A percentile compares a stretch with the other conserved stretches of the same genome.
phyloP scores from a whole-genome alignment of 2,797 vertebrate genomes.

The Paedocypris micromegethes region DNA sequence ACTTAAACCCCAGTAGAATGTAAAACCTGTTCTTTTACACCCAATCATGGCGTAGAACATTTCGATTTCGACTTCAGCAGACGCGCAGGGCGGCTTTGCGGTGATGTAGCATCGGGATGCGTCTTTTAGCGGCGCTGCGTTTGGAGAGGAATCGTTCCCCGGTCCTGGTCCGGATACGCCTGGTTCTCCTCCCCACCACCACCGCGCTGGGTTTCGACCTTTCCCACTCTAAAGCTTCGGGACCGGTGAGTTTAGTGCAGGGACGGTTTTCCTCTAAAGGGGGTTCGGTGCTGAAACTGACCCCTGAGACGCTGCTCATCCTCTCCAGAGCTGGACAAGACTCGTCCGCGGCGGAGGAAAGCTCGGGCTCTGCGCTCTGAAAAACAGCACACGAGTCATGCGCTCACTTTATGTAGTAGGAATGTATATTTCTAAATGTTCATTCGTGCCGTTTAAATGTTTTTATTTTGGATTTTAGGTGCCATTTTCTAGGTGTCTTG shows the following conservation, averaged over 20 bases:
- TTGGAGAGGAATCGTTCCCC: conserved; percentile 36
- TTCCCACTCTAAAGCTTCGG: background rate
- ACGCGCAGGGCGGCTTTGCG: conserved; percentile 59
- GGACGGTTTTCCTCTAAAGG: conserved; percentile 41
- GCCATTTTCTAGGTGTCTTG: no score
- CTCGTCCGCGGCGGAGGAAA: conserved; percentile 48
- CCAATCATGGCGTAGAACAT: no score
- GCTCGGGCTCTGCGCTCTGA: conserved; percentile 43
- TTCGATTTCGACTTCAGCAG: conserved; percentile 50
- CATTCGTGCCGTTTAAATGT: no score
- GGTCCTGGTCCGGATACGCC: conserved; percentile 31
- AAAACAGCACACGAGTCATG: conserved; percentile 1
- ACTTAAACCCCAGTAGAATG: no score
- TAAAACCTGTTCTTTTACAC: no score
- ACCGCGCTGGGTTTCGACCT: no score
- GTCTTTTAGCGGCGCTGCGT: conserved; percentile 35
- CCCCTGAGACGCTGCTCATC: conserved; percentile 56
- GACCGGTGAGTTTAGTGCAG: conserved; percentile 39
- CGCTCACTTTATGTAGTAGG: background rate
- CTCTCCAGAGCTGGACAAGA: conserved; percentile 53
- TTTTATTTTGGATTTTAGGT: no score
- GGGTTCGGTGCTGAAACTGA: conserved; percentile 52
- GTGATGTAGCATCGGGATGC: conserved; percentile 48
- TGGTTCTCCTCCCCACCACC: conserved; percentile 46
- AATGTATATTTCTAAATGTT: background rate